These are phyloP conservation scores for Fissipunctia ypsillon DNA, from an alignment of 2,888 invertebrate genomes.

Conservation along the genomic window DNA sequence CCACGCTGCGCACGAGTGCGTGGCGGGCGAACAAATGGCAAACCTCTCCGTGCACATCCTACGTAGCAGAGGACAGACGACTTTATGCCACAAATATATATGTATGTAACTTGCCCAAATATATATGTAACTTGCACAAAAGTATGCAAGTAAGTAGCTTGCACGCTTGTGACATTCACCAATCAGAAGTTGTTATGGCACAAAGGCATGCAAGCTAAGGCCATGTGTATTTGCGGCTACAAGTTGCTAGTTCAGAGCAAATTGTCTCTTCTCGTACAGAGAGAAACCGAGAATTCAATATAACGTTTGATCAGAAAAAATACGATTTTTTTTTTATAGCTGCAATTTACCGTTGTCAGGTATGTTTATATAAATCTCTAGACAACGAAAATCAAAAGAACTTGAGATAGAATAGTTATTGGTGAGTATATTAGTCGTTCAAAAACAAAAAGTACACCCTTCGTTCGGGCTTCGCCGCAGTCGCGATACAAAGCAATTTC, in stretches of 20 bases:
- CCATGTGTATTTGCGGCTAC: neutral
- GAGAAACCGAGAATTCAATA: neutral
- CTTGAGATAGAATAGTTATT: too few relatives aligned
- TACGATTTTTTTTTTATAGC: neutral
- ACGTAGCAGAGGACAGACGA: neutral
- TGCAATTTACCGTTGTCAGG: neutral
- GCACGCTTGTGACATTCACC: neutral
- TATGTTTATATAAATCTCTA: neutral
- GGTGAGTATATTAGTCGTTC: neutral
- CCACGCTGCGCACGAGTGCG: neutral
- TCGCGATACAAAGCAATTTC: neutral
- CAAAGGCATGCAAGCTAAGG: neutral
- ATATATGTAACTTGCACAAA: too few relatives aligned
- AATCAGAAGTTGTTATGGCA: too few relatives aligned
- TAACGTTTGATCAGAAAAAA: neutral
- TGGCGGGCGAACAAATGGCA: neutral
- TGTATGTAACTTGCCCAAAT: neutral
- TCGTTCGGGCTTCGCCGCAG: too few relatives aligned
- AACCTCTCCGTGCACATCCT: neutral
- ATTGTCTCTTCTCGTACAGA: neutral
- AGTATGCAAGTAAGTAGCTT: neutral
- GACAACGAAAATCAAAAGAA: neutral
- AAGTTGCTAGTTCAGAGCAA: neutral
- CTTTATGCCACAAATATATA: neutral
- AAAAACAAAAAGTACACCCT: conserved; percentile 1